Conservation (phyloP, 2,797 vertebrate species). For the Phataginus tricuspis region DNA sequence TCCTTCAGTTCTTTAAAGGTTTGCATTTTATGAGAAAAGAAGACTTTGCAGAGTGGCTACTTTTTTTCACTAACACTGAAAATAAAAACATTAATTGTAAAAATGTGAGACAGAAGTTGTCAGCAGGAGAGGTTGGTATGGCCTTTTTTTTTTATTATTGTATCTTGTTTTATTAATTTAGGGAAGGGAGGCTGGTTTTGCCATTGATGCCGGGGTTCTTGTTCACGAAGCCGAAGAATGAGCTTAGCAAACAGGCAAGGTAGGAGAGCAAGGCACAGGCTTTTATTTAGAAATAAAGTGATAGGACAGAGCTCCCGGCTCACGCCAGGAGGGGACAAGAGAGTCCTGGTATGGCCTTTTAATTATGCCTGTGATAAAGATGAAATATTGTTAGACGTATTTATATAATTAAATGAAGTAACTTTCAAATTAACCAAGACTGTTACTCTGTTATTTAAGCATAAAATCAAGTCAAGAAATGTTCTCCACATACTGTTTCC, state of each 20-base stretch:
- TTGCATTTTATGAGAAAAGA: constrained; percentile 97
- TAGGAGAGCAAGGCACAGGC: too few species aligned
- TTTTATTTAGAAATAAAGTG: too few species aligned
- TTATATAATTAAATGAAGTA: not conserved
- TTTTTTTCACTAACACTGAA: constrained; percentile 96
- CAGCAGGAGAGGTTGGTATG: constrained; percentile 92
- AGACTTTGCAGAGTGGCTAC: constrained; percentile 98
- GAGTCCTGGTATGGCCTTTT: too few species aligned
- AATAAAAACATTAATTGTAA: constrained; percentile 96
- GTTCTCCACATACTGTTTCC: not conserved
- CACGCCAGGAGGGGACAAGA: too few species aligned
- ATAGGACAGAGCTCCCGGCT: too few species aligned
- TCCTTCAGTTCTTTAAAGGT: constrained; percentile 96
- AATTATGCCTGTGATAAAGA: not conserved
- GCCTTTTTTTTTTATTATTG: too few species aligned
- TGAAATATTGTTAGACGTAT: not conserved
- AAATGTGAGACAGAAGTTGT: constrained; percentile 94
- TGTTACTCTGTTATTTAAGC: not conserved
- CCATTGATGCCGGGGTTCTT: too few species aligned
- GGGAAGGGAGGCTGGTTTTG: too few species aligned
- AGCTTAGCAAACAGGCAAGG: too few species aligned
- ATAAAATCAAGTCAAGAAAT: not conserved
- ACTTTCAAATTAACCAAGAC: not conserved
- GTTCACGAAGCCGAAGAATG: too few species aligned
- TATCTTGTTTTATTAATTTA: too few species aligned